Evolutionary conservation across 2,888 invertebrate species (phyloP), one percentile per base, ranked within the genome.

Genomic region (Conops quadrifasciatus): DNA sequence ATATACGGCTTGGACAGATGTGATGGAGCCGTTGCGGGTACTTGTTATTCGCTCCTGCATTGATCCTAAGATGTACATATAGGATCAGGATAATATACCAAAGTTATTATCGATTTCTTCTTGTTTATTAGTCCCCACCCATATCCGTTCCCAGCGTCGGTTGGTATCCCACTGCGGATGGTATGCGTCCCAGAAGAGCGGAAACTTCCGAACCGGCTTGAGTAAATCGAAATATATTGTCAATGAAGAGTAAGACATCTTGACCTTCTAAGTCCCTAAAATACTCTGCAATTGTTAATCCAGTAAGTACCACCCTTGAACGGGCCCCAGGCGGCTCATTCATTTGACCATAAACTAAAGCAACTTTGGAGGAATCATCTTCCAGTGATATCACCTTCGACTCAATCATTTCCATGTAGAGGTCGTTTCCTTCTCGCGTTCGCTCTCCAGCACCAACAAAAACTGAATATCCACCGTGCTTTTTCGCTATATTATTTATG

Each of bases 381-480:
- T 92, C 94, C 15, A 97, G 88, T 45, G 94, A 94, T 84, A 97
- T 96, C 77, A 97, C 97, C 81, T 95, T 95, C 68, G 92, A 91
- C 85, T 96, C 96, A 87, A 96, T 97, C 97, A 97, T 97, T 88
- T 97, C 97, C 86, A 95, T 93, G 87, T 97, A 97, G 79, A 97
- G 89, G 88, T 97, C 97, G 84, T 97, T 97, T 71, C 96, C 97
- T 87, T 97, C 97, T 80, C 97, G 94, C 16, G 97, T 97, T 78
- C 97, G 90, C 86, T 97, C 97, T 21, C 97, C 97, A 21, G 97
- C 97, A 74, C 97, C 97, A 73, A 96, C 96, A 83, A 97, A 97
- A 76, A 97, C 97, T 0, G 97, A 97, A 88, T 95, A 97, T 87
- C 97, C 97, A 88, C 96, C 96, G 85, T 97, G 97, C 78, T 96